Evolutionary conservation across 1,140 invertebrate species (phyloP), one percentile per base, ranked within the genome.

Genomic region (Plutomurus gul): DNA sequence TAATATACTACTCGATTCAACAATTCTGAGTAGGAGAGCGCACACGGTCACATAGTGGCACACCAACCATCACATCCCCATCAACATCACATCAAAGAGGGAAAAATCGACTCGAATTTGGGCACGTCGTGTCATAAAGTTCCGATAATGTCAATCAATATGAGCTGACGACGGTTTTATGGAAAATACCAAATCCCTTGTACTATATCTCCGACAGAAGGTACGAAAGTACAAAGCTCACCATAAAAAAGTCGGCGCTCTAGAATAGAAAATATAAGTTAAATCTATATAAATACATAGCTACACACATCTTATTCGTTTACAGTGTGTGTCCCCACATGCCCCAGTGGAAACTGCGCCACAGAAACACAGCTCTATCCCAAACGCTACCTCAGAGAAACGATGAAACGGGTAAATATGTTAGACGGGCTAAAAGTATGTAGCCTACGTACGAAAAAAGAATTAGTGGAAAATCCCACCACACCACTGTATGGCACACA

Each of bases 61-160:
- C 27, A 65, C 25, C 56, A 65, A n/a, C 7, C 16, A 27, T 33
- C 56, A 65, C 56, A 65, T 43, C 56, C 56, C 70, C 70, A 72
- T 72, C 36, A 72, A 72, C 70, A 72, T 72, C 70, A 72, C 73
- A 51, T 75, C 40, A 75, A 75, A 51, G 73, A 75, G 47, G 46
- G 40, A 72, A 27, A 72, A 43, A 40, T 72, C 70, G 37, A 40
- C 18, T 40, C 40, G 70, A 72, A 39, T 72, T 46, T 72, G 47
- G 22, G 36, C 65, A 78, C 65, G 76, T 78, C 65, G 70, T 78
- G 76, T 78, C 76, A 78, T 78, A 78, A 78, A 78, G 27, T 78
- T 27, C 65, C 70, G 76, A 78, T 78, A 78, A 78, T 78, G 76
- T 78, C 76, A 78, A 78, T 78, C 76, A 78, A 73, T 78, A 72